Evolutionary conservation across 1,140 invertebrate species (phyloP), one percentile per base, ranked within the genome.

Genomic region (Thaumatotibia leucotreta): DNA sequence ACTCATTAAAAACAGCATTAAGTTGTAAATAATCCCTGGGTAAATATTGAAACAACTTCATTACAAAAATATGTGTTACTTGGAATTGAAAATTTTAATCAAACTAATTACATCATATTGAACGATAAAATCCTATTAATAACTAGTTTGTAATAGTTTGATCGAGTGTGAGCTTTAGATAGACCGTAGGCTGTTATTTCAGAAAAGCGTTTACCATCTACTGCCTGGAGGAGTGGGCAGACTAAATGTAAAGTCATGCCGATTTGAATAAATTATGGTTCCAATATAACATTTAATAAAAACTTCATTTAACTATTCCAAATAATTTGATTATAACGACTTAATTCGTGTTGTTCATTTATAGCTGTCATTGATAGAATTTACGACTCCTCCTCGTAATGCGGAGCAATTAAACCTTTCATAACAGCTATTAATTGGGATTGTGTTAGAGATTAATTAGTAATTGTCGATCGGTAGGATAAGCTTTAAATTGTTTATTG

Each of bases 401-500:
- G 58, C 50, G 68, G 67, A 69, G 71, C 76, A 73, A 83, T 81
- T 79, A 75, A 75, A 79, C 73, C 61, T 84, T 85, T 84, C 79
- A 80, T 81, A 84, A 84, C 67, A 76, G 64, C 72, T 70, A 79
- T 80, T 82, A 81, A 82, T 82, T 79, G 69, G 72, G 69, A 76
- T 76, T 80, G 71, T 75, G 69, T 73, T 71, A 67, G 64, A 75
- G 76, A 82, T 77, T 88, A 86, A 86, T 86, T 84, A 88, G 78
- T 83, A 88, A 83, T 84, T 75, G 76, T 80, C 70, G 78, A 75
- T 75, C 69, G 70, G 76, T 39, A 65, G 75, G 85, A 85, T 88
- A 86, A 82, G 71, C 54, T 73, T 67, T 61, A 74, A 78, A 79
- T 84, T 79, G 83, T 85, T 81, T 82, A 86, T 84, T 78, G 80